Evolutionary conservation across 2,888 invertebrate genomes (phyloP), one percentile per base, ranked within the genome.

Genomic region (Zygaena filipendulae): DNA sequence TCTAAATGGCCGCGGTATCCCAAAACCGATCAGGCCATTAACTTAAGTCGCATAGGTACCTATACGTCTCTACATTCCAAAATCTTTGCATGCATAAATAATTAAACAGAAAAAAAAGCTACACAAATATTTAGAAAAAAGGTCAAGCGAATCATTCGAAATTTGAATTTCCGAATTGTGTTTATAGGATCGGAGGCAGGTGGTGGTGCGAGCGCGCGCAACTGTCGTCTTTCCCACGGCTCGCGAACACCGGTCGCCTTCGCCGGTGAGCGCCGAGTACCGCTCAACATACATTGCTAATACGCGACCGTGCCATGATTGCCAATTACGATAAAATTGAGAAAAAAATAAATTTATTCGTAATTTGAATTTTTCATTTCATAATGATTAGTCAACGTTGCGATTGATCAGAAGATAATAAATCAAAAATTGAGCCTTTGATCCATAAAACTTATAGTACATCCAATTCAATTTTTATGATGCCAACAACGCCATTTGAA

Each of bases 201-300:
- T 63, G 51, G 50, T 39, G 45, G n/a, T 29, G 40, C 35, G 49
- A 49, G 34, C 52, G 55, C 56, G 62, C 49, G 55, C 74, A 74
- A 75, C 74, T 75, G 75, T 71, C 72, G 69, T 53, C 45, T 56
- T 77, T 77, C 77, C 75, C 77, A 77, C 77, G 77, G 59, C 55
- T 50, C 47, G 47, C 55, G 56, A 50, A 55, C 75, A 72, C 74
- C 74, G 68, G 75, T 52, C 66, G 51, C 49, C 50, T 48, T n/a
- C 45, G 29, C 25, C n/a, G n/a, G n/a, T n/a, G n/a, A n/a, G n/a
- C n/a, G n/a, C n/a, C n/a, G n/a, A n/a, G n/a, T 24, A 8, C 24
- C 23, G 18, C 27, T 26, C 29, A 23, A 23, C 13, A 33, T 25
- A 19, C 36, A 40, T 43, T 39, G 40, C 48, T 47, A 43, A 28